These are phyloP conservation scores for Amphimallon solstitiale DNA, from an alignment of 2,888 invertebrate genomes.

Conservation along the genomic window DNA sequence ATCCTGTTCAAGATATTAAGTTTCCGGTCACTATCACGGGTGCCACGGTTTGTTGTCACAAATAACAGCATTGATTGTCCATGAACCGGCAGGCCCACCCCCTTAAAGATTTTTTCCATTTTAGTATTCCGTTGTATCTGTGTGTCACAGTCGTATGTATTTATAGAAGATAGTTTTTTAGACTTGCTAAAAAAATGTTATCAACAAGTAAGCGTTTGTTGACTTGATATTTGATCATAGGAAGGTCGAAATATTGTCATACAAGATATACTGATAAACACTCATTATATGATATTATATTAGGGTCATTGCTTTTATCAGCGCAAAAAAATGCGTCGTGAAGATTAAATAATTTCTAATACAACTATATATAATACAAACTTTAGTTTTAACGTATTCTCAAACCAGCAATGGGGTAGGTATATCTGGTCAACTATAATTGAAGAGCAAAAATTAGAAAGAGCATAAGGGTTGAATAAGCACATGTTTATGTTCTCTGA, in stretches of 20 bases:
- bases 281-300: too few species aligned
- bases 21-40: constrained; percentile 43
- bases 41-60: constrained; percentile 42
- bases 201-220: background rate
- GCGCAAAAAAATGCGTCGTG: too few species aligned
- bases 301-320: background rate
- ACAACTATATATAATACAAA: too few species aligned
- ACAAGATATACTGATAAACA: too few species aligned
- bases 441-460: too few species aligned
- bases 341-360: too few species aligned
- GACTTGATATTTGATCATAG: background rate
- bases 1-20: constrained; percentile 45
- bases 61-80: constrained; percentile 29
- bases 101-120: background rate
- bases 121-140: background rate
- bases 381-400: too few species aligned
- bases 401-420: too few species aligned
- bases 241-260: background rate
- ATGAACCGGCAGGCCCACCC: constrained; percentile 18
- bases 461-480: too few species aligned
- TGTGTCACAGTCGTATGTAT: background rate
- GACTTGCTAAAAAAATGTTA: constrained; percentile 6
- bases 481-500: too few species aligned
- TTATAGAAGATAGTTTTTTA: background rate
- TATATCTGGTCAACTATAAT: too few species aligned